Base-by-base conservation (phyloP, 2,888 invertebrate species). In the Aphodius sticticus region DNA sequence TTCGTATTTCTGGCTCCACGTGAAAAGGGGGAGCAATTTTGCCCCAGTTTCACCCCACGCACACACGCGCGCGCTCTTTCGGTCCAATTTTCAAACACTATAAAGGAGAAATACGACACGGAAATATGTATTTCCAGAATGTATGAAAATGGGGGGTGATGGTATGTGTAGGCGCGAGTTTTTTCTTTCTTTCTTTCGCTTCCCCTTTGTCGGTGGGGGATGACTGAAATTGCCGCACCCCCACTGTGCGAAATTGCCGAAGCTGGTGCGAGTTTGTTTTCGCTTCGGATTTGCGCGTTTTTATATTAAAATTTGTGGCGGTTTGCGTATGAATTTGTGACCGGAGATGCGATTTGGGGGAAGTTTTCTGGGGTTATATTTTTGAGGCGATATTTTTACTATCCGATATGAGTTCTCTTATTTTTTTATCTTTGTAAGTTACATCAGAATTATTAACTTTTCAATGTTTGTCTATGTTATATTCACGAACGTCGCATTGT, bases 31-130 rank as follows among this genome's bases (percentile, higher is more conserved):
- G 74, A 35, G 71, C 16, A 37, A 74, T 74, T 37, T 37, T 35
- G 15, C 26, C 37, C 74, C 36, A 26, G 26, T 26, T 26, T 26
- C 26, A 3, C 26, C 26, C 26, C 26, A 26, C 35, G 26, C 36
- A 74, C 35, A 74, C 36, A 15, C 74, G 26, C 74, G 15, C 12
- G 26, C 71, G 74, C 37, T 15, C 74, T 35, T 36, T 35, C 71
- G 71, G 16, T 16, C 74, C 74, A 74, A 74, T 74, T 74, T 74
- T 37, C 74, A 74, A 74, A 74, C 74, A 74, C 37, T 74, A 74
- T 36, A 74, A 74, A 74, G 37, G 74, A 74, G 74, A 74, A 74
- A 74, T 74, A 74, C 37, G 74, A 74, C 74, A 37, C 74, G 53
- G 53, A 53, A 53, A 53, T 53, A 53, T 53, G 53, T 53, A 53